These are phyloP conservation scores for Galago senegalensis DNA, from an alignment of 2,797 vertebrate species.

Conservation along the genomic window DNA sequence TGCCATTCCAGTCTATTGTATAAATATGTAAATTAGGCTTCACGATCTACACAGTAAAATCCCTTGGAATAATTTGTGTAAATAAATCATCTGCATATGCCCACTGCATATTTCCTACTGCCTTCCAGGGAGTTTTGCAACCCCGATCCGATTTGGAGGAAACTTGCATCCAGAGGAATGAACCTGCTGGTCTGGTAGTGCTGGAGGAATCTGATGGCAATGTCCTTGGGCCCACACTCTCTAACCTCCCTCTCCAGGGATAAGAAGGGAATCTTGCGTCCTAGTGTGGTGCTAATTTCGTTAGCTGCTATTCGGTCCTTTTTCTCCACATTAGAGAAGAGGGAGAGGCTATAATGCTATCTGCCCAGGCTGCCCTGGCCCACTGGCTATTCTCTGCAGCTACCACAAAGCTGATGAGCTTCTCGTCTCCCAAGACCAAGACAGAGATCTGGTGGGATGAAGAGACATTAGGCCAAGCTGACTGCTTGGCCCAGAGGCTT, in stretches of 20 bases:
- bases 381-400: background rate
- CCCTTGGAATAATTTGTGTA: conserved; percentile 53
- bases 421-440: background rate
- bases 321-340: background rate
- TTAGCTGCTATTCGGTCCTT: background rate
- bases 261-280: background rate
- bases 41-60: conserved; percentile 61
- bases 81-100: conserved; percentile 60
- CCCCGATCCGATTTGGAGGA: background rate
- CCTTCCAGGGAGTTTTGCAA: background rate
- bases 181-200: background rate
- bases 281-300: accelerated
- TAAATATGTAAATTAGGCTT: conserved; percentile 72
- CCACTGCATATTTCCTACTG: background rate
- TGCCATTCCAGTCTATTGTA: conserved; percentile 69
- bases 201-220: accelerated
- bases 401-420: background rate
- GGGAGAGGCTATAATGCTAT: conserved; percentile 51
- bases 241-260: background rate
- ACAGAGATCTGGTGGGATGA: conserved; percentile 58
- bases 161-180: background rate
- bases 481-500: conserved; percentile 62
- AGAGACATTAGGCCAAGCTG: conserved; percentile 61
- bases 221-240: background rate
- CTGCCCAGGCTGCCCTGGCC: background rate